Conservation (phyloP, 2,113 vertebrate genomes). For the Dryoscopus gambensis region DNA sequence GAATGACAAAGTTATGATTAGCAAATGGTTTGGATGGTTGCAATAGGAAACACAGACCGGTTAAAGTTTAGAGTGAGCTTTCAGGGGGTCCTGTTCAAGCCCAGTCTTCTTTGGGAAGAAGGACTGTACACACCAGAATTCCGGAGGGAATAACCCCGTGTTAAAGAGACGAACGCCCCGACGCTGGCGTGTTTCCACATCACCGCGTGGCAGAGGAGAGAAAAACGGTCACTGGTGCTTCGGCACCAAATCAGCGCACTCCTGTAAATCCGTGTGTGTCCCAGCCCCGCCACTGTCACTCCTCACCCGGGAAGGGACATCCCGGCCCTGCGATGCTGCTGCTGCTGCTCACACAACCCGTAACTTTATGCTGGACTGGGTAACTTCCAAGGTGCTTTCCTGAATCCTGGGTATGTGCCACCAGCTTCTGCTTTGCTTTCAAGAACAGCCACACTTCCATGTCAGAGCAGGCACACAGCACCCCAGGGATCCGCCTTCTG, state of each 20-base stretch:
- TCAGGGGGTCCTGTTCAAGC: background rate
- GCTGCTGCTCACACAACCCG: background rate
- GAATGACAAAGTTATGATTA: slow-evolving; percentile 62
- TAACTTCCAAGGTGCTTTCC: rapidly evolving
- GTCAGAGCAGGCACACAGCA: background rate
- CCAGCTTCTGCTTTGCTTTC: background rate
- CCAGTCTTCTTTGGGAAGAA: background rate
- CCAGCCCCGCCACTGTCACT: rapidly evolving
- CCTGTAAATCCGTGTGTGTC: rapidly evolving
- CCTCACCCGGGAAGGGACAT: rapidly evolving
- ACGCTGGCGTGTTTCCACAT: background rate
- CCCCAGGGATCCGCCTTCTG: background rate
- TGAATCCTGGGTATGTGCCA: rapidly evolving
- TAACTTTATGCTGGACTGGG: rapidly evolving
- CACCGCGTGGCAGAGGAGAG: background rate
- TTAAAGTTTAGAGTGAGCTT: background rate
- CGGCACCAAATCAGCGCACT: rapidly evolving
- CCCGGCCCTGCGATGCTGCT: rapidly evolving
- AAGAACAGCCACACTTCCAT: rapidly evolving
- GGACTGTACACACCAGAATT: rapidly evolving
- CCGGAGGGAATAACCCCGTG: background rate
- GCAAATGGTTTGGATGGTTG: slow-evolving; percentile 34
- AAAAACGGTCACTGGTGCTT: background rate
- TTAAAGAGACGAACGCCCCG: rapidly evolving
- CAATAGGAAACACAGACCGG: slow-evolving; percentile 32